These are phyloP conservation scores for Alethe diademata DNA, from an alignment of 2,113 vertebrate genomes.

Conservation along the genomic window DNA sequence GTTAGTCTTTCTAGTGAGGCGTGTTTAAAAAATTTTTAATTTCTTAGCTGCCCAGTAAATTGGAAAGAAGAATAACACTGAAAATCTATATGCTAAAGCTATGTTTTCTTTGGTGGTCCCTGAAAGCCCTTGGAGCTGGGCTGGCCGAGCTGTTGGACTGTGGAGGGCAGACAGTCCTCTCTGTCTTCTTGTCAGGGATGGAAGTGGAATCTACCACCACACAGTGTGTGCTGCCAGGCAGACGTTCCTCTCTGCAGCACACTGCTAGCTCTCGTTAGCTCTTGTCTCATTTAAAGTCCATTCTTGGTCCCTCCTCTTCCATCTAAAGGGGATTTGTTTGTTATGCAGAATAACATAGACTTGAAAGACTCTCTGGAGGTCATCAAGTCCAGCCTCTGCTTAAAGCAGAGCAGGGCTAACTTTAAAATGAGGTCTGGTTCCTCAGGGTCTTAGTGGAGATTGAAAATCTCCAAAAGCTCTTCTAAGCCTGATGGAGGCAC, in stretches of 20 bases:
- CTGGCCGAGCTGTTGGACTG: background rate
- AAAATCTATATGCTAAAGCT: background rate
- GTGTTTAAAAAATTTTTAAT: background rate
- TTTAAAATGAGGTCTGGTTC: background rate
- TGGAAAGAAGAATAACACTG: background rate
- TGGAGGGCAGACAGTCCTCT: background rate
- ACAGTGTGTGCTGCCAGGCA: background rate
- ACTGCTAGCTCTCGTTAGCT: background rate
- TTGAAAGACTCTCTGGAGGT: background rate
- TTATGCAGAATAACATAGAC: background rate
- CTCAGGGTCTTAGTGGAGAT: background rate
- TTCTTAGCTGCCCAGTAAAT: background rate
- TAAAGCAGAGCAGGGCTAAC: background rate
- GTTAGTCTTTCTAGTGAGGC: background rate
- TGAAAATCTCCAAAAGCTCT: background rate
- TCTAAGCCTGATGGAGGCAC: background rate
- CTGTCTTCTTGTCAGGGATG: background rate
- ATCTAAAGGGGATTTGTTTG: background rate
- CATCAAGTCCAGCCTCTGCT: background rate
- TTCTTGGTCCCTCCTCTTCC: background rate
- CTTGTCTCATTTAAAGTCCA: fast-evolving
- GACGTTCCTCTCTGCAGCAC: background rate
- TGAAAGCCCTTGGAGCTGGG: background rate
- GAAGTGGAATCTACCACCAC: background rate
- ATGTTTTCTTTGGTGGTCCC: background rate